Conservation (phyloP, 1,140 invertebrate genomes). For the Acarapis woodi region DNA sequence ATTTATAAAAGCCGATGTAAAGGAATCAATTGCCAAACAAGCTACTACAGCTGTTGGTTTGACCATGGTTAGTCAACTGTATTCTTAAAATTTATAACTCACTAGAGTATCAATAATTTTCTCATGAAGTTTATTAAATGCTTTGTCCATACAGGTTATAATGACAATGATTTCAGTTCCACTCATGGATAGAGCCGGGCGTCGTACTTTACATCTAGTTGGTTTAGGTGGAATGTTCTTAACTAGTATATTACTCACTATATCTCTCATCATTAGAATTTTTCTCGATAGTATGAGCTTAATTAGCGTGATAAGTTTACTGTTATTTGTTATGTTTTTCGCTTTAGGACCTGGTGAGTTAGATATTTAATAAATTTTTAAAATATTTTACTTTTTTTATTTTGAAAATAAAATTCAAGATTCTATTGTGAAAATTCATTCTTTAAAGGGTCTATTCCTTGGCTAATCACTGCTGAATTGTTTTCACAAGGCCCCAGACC, state of each 20-base stretch:
- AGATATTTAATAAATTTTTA: conserved; percentile 12
- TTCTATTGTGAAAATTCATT: background rate
- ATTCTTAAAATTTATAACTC: too few relatives aligned
- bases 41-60: conserved; percentile 86
- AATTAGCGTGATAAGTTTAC: conserved; percentile 65
- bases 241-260: conserved; percentile 87
- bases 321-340: conserved; percentile 86
- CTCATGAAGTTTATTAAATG: too few relatives aligned
- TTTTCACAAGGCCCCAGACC: conserved; percentile 87
- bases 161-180: conserved; percentile 88
- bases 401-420: conserved; percentile 9
- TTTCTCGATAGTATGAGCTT: conserved; percentile 94
- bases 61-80: too few relatives aligned
- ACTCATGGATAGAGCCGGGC: conserved; percentile 74
- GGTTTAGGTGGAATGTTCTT: conserved; percentile 63
- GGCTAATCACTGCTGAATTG: conserved; percentile 94
- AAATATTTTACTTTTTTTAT: conserved; percentile 17
- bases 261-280: conserved; percentile 79
- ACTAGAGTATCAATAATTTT: too few relatives aligned
- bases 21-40: conserved; percentile 27
- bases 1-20: conserved; percentile 59
- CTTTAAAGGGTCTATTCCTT: conserved; percentile 54
- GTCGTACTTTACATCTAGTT: conserved; percentile 71
- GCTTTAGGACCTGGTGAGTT: conserved; percentile 65
- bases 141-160: too few relatives aligned